These are phyloP conservation scores for Schizaphis graminum DNA, from an alignment of 2,888 invertebrate species.

Conservation along the genomic window DNA sequence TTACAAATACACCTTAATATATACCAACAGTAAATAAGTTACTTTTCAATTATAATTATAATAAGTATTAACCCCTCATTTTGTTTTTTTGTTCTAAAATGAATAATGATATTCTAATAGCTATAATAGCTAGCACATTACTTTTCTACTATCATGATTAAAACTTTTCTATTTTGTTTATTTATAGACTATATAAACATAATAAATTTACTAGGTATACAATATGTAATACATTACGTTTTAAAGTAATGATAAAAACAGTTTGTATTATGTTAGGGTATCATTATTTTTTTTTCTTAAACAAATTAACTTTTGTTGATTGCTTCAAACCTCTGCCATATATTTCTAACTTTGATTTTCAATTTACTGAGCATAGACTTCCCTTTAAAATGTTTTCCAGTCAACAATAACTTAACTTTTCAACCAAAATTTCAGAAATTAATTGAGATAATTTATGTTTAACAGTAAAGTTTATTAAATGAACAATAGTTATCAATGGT, in stretches of 20 bases:
- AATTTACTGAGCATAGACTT: not conserved
- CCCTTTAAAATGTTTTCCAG: not conserved
- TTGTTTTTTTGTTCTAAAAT: too few species aligned
- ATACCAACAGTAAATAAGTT: not conserved
- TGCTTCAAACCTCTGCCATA: not conserved
- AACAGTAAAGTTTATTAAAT: not conserved
- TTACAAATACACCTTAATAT: not conserved
- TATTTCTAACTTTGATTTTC: not conserved
- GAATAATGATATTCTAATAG: too few species aligned
- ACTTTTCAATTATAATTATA: not conserved
- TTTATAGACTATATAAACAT: not conserved
- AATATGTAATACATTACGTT: not conserved
- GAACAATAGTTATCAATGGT: not conserved
- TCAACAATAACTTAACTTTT: not conserved
- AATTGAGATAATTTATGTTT: not conserved
- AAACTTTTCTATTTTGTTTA: not conserved
- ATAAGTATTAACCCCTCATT: too few species aligned
- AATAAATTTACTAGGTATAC: not conserved
- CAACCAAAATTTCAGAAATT: not conserved
- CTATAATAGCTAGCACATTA: not conserved
- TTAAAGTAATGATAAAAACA: not conserved
- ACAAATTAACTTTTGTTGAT: not conserved
- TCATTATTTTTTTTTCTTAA: not conserved
- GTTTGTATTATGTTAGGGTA: not conserved
- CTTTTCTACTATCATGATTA: not conserved